These are phyloP conservation scores for Silvanus unidentatus DNA, from an alignment of 2,888 invertebrate species.

Conservation along the genomic window DNA sequence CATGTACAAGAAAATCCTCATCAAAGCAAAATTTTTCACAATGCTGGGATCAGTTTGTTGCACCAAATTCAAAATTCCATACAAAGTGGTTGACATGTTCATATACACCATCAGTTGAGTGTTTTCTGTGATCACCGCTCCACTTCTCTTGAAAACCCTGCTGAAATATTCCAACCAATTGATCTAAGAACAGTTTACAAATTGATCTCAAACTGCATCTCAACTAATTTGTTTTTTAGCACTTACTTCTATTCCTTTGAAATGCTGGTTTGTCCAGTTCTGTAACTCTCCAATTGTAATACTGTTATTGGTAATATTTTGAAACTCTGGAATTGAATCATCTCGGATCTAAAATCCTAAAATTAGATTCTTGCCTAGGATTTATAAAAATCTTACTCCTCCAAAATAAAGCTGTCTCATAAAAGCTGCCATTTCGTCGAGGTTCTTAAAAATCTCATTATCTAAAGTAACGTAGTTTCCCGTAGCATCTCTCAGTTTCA, in stretches of 20 bases:
- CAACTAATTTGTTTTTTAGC: background rate
- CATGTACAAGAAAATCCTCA: conserved; percentile 37
- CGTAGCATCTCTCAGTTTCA: conserved; percentile 25
- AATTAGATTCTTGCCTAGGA: too few species aligned
- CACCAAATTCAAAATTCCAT: conserved; percentile 38
- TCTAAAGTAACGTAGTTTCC: conserved; percentile 21
- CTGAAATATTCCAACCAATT: conserved; percentile 42
- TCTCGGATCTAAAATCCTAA: background rate
- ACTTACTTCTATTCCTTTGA: conserved; percentile 2
- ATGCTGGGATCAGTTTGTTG: conserved; percentile 30
- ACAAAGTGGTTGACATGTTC: conserved; percentile 20
- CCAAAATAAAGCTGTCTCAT: conserved; percentile 29
- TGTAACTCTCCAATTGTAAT: conserved; percentile 21
- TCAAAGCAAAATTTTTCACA: conserved; percentile 40
- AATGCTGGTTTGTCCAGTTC: conserved; percentile 18
- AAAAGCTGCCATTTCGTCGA: conserved; percentile 30
- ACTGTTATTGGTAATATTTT: background rate
- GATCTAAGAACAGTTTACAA: conserved; percentile 28
- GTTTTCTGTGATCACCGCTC: conserved; percentile 29
- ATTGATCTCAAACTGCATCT: background rate
- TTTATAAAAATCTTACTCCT: conserved; percentile 34
- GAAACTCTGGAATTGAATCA: conserved; percentile 1
- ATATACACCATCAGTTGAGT: conserved; percentile 25
- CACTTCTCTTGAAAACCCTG: conserved; percentile 31
- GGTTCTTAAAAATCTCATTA: conserved; percentile 25